Conservation (phyloP, 2,113 vertebrate species). For the Lipophrys pholis region DNA sequence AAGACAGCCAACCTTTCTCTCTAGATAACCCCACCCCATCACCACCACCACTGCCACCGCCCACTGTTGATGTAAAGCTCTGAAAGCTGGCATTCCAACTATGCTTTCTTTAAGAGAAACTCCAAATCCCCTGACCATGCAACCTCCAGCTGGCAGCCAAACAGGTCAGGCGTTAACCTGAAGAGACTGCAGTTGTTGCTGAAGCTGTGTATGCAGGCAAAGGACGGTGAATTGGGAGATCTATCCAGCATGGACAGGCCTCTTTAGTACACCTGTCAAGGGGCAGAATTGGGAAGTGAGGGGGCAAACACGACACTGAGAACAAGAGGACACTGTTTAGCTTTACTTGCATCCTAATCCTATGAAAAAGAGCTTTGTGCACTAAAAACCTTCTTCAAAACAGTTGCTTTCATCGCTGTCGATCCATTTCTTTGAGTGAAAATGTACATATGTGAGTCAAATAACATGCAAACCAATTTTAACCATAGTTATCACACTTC, state of each 20-base stretch:
- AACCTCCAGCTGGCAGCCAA: constrained; percentile 61
- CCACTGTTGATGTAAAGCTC: constrained; percentile 72
- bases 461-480: not conserved
- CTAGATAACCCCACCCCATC: constrained; percentile 46
- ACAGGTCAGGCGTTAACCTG: constrained; percentile 44
- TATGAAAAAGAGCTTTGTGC: constrained; percentile 53
- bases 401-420: constrained; percentile 44
- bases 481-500: constrained; percentile 1
- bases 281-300: constrained; percentile 51
- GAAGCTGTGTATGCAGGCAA: constrained; percentile 37
- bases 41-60: constrained; percentile 14
- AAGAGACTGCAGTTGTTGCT: constrained; percentile 14
- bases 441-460: constrained; percentile 1
- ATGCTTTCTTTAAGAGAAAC: constrained; percentile 75
- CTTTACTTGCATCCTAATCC: constrained; percentile 63
- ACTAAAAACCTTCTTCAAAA: constrained; percentile 29
- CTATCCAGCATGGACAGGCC: constrained; percentile 44
- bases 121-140: constrained; percentile 66
- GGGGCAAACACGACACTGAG: constrained; percentile 41
- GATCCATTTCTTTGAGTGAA: constrained; percentile 20
- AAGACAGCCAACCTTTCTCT: constrained; percentile 73
- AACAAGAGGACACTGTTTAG: constrained; percentile 72
- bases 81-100: constrained; percentile 80
- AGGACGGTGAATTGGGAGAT: constrained; percentile 38
- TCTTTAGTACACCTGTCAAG: constrained; percentile 75